These are phyloP conservation scores for Amniataba percoides DNA, from an alignment of 2,797 vertebrate genomes.

Conservation along the genomic window DNA sequence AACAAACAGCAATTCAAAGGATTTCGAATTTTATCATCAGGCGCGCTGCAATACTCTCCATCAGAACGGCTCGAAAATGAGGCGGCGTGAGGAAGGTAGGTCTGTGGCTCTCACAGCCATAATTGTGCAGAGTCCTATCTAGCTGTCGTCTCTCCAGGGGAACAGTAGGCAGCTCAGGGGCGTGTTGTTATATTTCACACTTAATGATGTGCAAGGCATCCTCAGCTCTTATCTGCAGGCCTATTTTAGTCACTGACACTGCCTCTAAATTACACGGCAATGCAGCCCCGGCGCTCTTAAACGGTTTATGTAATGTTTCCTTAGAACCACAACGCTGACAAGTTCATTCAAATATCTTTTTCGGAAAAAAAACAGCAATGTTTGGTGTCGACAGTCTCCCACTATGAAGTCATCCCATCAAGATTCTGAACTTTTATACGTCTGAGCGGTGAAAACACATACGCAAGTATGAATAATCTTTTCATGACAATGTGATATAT, in stretches of 20 bases:
- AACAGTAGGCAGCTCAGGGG: conserved; percentile 78
- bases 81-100: conserved; percentile 61
- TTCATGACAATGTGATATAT: background rate
- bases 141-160: conserved; percentile 74
- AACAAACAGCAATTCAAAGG: conserved; percentile 48
- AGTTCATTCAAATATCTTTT: conserved; percentile 25
- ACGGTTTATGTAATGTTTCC: conserved; percentile 57
- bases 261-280: conserved; percentile 72
- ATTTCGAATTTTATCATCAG: conserved; percentile 38
- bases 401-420: background rate
- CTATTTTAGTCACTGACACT: conserved; percentile 78
- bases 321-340: conserved; percentile 27
- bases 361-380: background rate
- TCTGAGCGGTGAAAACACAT: background rate
- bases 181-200: conserved; percentile 85
- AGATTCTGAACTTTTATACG: background rate
- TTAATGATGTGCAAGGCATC: conserved; percentile 83
- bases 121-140: conserved; percentile 77
- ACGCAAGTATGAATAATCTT: background rate
- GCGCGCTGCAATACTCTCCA: conserved; percentile 38
- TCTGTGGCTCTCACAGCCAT: conserved; percentile 60
- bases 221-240: conserved; percentile 76
- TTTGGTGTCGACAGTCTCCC: background rate
- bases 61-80: conserved; percentile 60
- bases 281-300: conserved; percentile 54